Base-by-base conservation (phyloP, 1,140 invertebrate genomes). In the Trichonephila inaurata region DNA sequence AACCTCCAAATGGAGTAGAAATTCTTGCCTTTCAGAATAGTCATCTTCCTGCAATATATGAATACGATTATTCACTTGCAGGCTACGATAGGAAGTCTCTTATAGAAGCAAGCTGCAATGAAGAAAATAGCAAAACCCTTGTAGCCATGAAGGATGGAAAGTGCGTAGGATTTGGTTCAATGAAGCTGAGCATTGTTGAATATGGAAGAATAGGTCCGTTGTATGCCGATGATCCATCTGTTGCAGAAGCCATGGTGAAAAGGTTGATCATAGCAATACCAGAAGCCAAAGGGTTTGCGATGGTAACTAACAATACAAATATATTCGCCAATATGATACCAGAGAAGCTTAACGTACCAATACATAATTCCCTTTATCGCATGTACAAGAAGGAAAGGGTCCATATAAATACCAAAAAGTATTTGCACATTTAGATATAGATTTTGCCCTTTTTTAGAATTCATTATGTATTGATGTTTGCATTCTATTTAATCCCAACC, bases 241-340 rank as follows among this genome's bases (percentile, higher is more conserved):
- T 87, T 14, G 85, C 85, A 19, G 85, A 87, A 64, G 61, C 24
- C 5, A 87, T 87, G 24, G 14, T 87, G 16, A 87, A 40, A 64
- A 40, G 18, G 19, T n/a, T 64, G 7, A 12, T 87, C 18, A 28
- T 8, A 3, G 2, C 14, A 0, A 44, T 87, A 8, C 58, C 58
- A 19, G 61, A 62, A 16, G 28, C 58, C 1, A 87, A 87, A 40
- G 85, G 85, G 2, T 28, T 87, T 33, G 85, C 85, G 5, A 33
- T 33, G 2, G n/a, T 21, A 16, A 87, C 85, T 0, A 3, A 33
- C 24, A 87, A 60, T 16, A 62, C 8, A 1, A 87, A 87, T 18
- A 8, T 87, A 19, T 19, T 18, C 2, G 85, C 24, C 3, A 64
- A 64, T 87, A 18, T 28, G 24, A 19, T 24, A 1, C 16, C 62